These are phyloP conservation scores for Jaculus jaculus DNA, from an alignment of 2,113 vertebrate species.

Conservation along the genomic window DNA sequence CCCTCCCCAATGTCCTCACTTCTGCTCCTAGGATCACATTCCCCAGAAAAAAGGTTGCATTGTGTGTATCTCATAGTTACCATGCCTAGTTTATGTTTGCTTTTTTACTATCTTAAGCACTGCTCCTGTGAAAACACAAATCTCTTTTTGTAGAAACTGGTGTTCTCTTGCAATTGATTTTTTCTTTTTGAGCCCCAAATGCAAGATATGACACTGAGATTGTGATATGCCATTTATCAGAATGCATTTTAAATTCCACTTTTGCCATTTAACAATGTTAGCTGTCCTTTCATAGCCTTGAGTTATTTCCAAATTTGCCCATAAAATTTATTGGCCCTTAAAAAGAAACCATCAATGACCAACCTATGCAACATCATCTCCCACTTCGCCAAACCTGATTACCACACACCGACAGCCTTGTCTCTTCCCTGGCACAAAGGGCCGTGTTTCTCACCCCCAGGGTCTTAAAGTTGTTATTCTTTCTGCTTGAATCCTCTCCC, in stretches of 20 bases:
- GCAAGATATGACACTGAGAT: background rate
- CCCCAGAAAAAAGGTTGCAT: background rate
- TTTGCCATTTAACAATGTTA: background rate
- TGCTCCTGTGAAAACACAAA: background rate
- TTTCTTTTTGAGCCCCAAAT: conserved; percentile 9
- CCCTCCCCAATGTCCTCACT: background rate
- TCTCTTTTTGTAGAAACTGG: background rate
- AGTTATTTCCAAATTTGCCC: conserved; percentile 46
- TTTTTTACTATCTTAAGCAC: background rate
- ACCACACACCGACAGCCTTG: background rate
- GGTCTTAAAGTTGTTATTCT: background rate
- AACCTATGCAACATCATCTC: background rate
- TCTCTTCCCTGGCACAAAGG: background rate
- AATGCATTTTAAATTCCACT: conserved; percentile 19
- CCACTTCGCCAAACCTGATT: background rate
- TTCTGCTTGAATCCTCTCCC: background rate
- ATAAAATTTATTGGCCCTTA: conserved; percentile 49
- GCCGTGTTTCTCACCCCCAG: background rate
- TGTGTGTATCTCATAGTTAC: too few relatives aligned
- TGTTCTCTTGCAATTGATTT: background rate
- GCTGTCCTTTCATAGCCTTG: background rate
- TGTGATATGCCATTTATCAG: background rate
- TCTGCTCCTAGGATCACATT: background rate
- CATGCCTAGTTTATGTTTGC: background rate
- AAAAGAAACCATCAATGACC: background rate